A percentile compares a stretch with the other conserved stretches of the same genome.
Evolutionary conservation across 2,888 invertebrate species (phyloP).

Genomic region (Cyclophora albipunctata): DNA sequence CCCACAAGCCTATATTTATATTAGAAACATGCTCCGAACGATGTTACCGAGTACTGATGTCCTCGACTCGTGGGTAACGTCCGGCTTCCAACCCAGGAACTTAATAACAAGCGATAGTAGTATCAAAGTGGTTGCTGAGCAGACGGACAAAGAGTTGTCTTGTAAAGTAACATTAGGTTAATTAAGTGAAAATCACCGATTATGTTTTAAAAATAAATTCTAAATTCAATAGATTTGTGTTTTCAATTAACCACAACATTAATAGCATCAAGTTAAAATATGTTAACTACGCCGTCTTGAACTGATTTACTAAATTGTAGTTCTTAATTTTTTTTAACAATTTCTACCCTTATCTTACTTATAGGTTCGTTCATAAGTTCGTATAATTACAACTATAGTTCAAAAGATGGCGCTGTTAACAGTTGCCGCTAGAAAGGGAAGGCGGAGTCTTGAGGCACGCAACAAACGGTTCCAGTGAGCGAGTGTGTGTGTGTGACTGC

Average conservation of each 20-base stretch:
- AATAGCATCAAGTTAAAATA: no score
- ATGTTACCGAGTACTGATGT: conserved; percentile 63
- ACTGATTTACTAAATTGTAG: no score
- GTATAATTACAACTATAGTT: background rate
- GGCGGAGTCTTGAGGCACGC: conserved; percentile 36
- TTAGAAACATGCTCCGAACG: conserved; percentile 60
- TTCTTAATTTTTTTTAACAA: no score
- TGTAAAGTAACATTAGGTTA: conserved; percentile 57
- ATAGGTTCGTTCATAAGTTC: no score
- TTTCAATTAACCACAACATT: no score
- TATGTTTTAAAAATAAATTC: conserved; percentile 16
- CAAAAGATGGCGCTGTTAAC: conserved; percentile 40
- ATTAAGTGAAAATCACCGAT: conserved; percentile 28
- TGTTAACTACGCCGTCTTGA: no score
- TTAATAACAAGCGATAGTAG: conserved; percentile 42
- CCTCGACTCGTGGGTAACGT: conserved; percentile 53
- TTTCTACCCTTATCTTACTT: no score
- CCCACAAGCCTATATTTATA: conserved; percentile 64
- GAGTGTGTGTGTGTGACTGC: conserved; percentile 6
- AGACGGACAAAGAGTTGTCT: conserved; percentile 54
- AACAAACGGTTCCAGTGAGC: conserved; percentile 34
- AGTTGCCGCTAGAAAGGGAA: conserved; percentile 48
- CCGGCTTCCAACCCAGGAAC: conserved; percentile 55
- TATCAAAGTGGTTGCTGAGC: conserved; percentile 57
- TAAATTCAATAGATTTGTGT: conserved; percentile 19